phyloP scores from a whole-genome alignment of 2,888 invertebrate genomes.

The Parapristionchus giblindavisi region DNA sequence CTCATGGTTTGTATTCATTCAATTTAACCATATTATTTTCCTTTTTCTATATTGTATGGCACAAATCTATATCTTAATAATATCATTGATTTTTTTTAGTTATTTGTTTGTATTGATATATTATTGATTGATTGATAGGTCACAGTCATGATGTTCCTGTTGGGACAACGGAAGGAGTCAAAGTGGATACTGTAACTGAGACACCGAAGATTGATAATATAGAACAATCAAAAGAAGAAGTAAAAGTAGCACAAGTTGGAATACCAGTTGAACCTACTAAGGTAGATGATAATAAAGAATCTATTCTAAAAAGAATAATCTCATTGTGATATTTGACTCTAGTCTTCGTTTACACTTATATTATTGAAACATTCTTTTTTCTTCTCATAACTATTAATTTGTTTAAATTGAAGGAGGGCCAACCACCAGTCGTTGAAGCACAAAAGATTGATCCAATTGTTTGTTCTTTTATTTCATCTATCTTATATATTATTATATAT shows the following conservation, averaged over 20 bases:
- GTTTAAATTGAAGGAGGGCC: background rate
- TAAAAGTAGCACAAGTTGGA: too few relatives aligned
- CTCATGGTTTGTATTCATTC: slow-evolving; percentile 8
- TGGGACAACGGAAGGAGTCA: slow-evolving; percentile 28
- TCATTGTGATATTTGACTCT: too few relatives aligned
- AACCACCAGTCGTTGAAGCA: background rate
- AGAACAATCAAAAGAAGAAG: too few relatives aligned
- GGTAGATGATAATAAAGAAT: too few relatives aligned
- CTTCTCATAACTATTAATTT: background rate
- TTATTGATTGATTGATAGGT: background rate
- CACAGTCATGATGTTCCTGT: slow-evolving; percentile 23
- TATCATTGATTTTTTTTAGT: background rate
- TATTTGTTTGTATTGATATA: background rate
- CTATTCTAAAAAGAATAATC: too few relatives aligned
- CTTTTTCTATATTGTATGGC: background rate
- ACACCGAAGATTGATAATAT: slow-evolving; percentile 24
- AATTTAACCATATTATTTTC: background rate
- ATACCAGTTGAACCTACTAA: too few relatives aligned
- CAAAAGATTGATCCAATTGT: background rate
- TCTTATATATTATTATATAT: background rate
- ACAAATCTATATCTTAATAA: background rate
- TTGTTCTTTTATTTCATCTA: background rate
- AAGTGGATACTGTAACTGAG: slow-evolving; percentile 42
- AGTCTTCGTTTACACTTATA: background rate
- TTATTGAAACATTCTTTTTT: background rate